phyloP scores from a whole-genome alignment of 2,888 invertebrate genomes.

The Beris chalybata region DNA sequence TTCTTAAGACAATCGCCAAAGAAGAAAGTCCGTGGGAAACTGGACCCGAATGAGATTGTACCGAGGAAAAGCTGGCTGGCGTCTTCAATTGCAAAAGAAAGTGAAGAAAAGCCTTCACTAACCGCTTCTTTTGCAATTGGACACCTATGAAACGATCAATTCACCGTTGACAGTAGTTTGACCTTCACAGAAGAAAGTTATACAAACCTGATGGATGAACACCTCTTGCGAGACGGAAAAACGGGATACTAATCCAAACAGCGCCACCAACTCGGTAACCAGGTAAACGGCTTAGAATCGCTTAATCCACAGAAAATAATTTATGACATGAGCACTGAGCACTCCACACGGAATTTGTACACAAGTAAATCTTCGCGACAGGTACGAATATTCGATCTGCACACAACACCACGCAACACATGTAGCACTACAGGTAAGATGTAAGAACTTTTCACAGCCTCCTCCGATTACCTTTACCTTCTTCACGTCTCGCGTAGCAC shows the following conservation, averaged over 20 bases:
- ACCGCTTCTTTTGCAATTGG: background rate
- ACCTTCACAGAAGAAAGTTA: too few species aligned
- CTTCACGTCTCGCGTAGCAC: too few species aligned
- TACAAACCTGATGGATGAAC: too few species aligned
- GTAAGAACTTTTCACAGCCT: constrained; percentile 15
- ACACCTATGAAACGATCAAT: constrained; percentile 10
- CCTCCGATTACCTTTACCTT: background rate
- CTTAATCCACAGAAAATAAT: constrained; percentile 17
- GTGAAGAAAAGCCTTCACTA: constrained; percentile 11
- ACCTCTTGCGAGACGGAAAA: too few species aligned
- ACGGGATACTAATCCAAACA: constrained; percentile 13
- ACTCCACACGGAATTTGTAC: background rate
- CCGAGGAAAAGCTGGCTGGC: background rate
- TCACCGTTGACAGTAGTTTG: too few species aligned
- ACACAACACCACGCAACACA: constrained; percentile 8
- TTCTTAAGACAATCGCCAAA: too few species aligned
- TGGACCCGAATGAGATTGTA: too few species aligned
- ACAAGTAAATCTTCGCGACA: background rate
- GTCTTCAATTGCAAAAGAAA: constrained; percentile 13
- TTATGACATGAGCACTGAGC: too few species aligned
- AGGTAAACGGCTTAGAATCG: constrained; percentile 17
- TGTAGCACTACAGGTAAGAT: constrained; percentile 14
- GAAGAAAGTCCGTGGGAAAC: too few species aligned
- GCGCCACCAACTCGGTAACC: constrained; percentile 26
- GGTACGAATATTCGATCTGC: constrained; percentile 6